These are phyloP conservation scores for Natator depressus DNA, from an alignment of 2,113 vertebrate genomes.

Conservation along the genomic window DNA sequence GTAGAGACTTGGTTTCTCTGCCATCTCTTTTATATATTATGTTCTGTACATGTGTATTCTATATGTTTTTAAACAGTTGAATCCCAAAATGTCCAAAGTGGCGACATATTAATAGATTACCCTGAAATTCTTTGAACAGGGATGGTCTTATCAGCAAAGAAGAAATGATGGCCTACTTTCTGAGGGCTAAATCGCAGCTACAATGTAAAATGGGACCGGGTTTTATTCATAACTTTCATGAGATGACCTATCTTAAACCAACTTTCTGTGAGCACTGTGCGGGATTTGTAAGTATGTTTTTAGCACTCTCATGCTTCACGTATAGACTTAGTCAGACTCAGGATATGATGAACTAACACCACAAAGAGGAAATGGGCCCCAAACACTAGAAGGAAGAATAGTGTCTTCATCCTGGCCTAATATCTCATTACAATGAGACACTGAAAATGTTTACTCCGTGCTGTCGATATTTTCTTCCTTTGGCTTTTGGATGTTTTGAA, in stretches of 20 bases:
- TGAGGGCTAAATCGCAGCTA: slow-evolving; percentile 94
- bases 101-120: background rate
- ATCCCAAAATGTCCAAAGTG: background rate
- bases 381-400: rapidly evolving
- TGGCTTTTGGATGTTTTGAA: background rate
- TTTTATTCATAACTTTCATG: slow-evolving; percentile 97
- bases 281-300: slow-evolving; percentile 92
- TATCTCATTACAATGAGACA: background rate
- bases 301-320: background rate
- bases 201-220: slow-evolving; percentile 97
- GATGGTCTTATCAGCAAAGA: slow-evolving; percentile 98
- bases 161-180: slow-evolving; percentile 98
- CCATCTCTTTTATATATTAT: background rate
- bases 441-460: background rate
- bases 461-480: background rate
- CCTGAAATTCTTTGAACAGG: slow-evolving; percentile 73
- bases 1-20: background rate
- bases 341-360: background rate
- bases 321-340: background rate
- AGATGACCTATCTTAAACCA: slow-evolving; percentile 97
- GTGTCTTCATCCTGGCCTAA: background rate
- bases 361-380: background rate
- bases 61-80: background rate
- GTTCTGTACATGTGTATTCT: background rate
- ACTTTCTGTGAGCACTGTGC: slow-evolving; percentile 99